Conservation (phyloP, 2,888 invertebrate genomes). For the Leptopilina drosophilae region DNA sequence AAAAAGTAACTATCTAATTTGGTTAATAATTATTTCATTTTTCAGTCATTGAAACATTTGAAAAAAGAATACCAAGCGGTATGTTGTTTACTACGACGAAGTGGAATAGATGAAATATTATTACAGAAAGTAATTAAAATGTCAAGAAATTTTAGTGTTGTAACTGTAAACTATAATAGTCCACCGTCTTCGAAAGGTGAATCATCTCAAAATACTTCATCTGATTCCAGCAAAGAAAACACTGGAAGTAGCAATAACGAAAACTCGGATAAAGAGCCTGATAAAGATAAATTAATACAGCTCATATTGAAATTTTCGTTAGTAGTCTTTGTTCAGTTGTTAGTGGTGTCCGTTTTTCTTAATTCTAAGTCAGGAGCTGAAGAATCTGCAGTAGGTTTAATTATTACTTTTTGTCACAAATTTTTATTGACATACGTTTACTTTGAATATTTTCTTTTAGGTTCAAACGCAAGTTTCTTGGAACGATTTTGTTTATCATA, state of each 20-base stretch:
- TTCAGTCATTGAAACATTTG: slow-evolving; percentile 69
- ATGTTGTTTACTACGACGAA: slow-evolving; percentile 66
- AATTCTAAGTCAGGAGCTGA: slow-evolving; percentile 26
- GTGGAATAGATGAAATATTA: slow-evolving; percentile 47
- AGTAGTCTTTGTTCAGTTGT: neutral
- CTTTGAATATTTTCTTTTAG: neutral
- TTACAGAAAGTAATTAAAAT: neutral
- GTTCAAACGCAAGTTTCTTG: slow-evolving; percentile 84
- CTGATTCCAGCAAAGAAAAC: slow-evolving; percentile 52
- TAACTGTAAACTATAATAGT: neutral
- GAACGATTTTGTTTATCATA: slow-evolving; percentile 97
- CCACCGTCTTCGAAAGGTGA: neutral
- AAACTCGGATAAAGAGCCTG: slow-evolving; percentile 48
- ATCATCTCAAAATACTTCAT: neutral
- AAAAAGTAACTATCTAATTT: slow-evolving; percentile 14
- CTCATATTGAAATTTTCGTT: slow-evolving; percentile 56
- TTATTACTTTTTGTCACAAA: slow-evolving; percentile 7
- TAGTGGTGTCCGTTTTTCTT: neutral
- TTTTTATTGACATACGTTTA: neutral
- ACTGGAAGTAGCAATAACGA: slow-evolving; percentile 58
- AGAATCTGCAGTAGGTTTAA: slow-evolving; percentile 35
- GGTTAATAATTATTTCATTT: slow-evolving; percentile 37
- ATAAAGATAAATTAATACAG: slow-evolving; percentile 54
- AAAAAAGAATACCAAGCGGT: slow-evolving; percentile 80
- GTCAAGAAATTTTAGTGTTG: slow-evolving; percentile 15